phyloP scores from a whole-genome alignment of 2,113 vertebrate species.

The Serilophus lunatus region DNA sequence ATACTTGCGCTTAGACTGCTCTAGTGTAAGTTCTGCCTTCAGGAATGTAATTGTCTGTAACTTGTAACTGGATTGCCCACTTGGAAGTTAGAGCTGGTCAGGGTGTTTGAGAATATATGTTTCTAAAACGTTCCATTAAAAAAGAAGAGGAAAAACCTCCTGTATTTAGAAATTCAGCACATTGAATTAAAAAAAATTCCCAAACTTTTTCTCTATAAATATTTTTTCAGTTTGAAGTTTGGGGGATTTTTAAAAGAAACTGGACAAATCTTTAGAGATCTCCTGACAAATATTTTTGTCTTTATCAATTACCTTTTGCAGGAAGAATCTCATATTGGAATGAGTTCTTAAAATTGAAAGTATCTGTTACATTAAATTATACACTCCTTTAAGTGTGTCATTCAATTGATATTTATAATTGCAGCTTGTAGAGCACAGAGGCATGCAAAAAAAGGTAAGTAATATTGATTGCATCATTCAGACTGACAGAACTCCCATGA shows the following conservation, averaged over 20 bases:
- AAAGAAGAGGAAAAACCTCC: fast-evolving
- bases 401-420: neutral
- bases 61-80: neutral
- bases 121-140: neutral
- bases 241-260: neutral
- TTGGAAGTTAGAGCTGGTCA: neutral
- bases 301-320: neutral
- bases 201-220: neutral
- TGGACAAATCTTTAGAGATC: neutral
- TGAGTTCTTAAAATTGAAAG: neutral
- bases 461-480: neutral
- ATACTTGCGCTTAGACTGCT: neutral
- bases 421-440: neutral
- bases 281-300: neutral
- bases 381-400: neutral
- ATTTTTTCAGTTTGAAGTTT: neutral
- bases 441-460: neutral
- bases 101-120: neutral
- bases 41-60: neutral
- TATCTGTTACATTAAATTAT: neutral
- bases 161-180: neutral
- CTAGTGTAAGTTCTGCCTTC: neutral
- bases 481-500: neutral
- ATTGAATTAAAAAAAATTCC: neutral
- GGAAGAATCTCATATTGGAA: neutral